Conservation (phyloP, 2,113 vertebrate species). For the Condylura cristata region DNA sequence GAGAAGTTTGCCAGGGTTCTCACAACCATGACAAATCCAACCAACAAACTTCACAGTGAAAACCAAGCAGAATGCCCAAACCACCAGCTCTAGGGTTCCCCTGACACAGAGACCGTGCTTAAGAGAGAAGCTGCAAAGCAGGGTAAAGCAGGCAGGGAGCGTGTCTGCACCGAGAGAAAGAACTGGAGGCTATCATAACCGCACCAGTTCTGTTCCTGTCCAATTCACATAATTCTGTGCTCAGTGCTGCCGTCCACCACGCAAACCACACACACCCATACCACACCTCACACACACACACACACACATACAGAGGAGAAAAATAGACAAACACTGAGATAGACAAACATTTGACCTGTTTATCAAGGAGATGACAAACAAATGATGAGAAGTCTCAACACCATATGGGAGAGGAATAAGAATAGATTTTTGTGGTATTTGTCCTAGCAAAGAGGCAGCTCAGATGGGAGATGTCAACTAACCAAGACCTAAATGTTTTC, state of each 20-base stretch:
- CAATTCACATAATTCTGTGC: background rate
- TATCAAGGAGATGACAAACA: background rate
- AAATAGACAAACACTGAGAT: background rate
- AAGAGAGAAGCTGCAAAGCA: background rate
- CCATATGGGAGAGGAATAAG: background rate
- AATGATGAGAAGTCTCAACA: background rate
- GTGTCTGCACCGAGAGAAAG: background rate
- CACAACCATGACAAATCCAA: background rate
- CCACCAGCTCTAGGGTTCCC: background rate
- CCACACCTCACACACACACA: no score
- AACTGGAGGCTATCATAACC: background rate
- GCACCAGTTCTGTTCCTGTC: background rate
- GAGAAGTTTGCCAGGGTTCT: background rate
- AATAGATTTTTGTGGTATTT: background rate
- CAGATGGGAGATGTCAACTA: background rate
- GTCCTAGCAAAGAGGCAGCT: background rate
- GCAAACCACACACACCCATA: no score
- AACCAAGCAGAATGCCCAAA: background rate
- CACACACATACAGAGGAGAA: no score
- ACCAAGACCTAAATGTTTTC: background rate
- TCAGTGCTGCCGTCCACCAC: background rate
- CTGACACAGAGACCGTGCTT: background rate
- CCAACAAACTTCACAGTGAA: background rate
- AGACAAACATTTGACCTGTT: no score
- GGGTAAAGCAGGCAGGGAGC: rapidly evolving